A percentile compares a stretch with the other conserved stretches of the same genome.
These are phyloP conservation scores for Sycophila sp. DNA, from an alignment of 1,140 invertebrate species.

Conservation along the genomic window DNA sequence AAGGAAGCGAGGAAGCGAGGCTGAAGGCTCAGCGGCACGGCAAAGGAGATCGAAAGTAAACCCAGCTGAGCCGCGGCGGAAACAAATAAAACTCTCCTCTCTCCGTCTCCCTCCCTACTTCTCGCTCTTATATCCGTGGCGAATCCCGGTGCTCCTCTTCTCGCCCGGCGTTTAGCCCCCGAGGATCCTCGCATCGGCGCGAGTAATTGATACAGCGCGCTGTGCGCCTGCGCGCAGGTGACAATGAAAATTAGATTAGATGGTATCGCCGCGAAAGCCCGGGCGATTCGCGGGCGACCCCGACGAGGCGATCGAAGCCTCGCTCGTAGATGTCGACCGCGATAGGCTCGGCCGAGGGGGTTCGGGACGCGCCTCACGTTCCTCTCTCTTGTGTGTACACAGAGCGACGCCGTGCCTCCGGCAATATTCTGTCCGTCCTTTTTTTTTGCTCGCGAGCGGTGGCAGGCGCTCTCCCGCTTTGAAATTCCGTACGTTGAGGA, in stretches of 20 bases:
- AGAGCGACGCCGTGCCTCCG: constrained; percentile 7
- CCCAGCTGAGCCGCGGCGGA: constrained; percentile 36
- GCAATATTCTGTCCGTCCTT: constrained; percentile 3
- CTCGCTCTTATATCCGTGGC: too few species aligned
- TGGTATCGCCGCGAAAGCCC: constrained; percentile 22
- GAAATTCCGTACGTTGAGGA: constrained; percentile 55
- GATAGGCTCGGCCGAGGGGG: too few species aligned
- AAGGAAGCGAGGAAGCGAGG: constrained; percentile 29
- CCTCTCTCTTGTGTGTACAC: neutral
- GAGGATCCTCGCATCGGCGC: too few species aligned
- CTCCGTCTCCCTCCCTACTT: neutral
- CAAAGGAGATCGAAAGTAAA: constrained; percentile 43
- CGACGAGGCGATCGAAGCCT: constrained; percentile 9
- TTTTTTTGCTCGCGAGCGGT: constrained; percentile 7
- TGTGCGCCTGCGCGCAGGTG: constrained; percentile 22
- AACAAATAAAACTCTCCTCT: constrained; percentile 41
- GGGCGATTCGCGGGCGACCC: constrained; percentile 4
- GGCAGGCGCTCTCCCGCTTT: constrained; percentile 9
- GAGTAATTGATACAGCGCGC: neutral
- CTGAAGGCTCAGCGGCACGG: too few species aligned
- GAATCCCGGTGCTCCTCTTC: too few species aligned
- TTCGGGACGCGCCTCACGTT: neutral
- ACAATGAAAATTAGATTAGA: constrained; percentile 41
- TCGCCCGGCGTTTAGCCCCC: too few species aligned
- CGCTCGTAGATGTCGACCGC: too few species aligned